Percentiles rank a stretch among this genome's conserved stretches.
Evolutionary conservation across 2,113 vertebrate species (phyloP).

Genomic region (Catharus fuscescens): DNA sequence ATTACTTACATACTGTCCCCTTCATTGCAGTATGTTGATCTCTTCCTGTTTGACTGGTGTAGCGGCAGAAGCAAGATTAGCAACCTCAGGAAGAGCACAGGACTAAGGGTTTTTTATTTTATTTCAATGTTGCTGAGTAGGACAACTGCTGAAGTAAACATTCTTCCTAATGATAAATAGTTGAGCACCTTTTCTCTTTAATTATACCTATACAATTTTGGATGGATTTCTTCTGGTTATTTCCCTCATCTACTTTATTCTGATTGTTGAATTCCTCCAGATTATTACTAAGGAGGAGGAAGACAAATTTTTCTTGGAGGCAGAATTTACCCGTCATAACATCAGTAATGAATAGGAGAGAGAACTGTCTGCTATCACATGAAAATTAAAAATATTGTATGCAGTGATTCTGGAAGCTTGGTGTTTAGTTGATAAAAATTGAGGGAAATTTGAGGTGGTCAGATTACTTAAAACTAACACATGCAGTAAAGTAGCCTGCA

Average conservation of each 20-base stretch:
- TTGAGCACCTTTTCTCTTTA: neutral
- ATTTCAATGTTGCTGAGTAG: neutral
- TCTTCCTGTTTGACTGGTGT: neutral
- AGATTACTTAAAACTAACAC: constrained; percentile 16
- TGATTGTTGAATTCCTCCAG: neutral
- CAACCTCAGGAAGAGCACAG: neutral
- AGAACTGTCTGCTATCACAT: neutral
- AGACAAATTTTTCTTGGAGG: neutral
- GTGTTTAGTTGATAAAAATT: neutral
- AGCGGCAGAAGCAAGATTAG: neutral
- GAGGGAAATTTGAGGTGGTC: neutral
- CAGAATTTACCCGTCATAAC: neutral
- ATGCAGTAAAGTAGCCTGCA: constrained; percentile 18
- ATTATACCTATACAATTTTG: neutral
- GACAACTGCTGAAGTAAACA: neutral
- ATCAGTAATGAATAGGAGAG: neutral
- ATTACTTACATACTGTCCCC: neutral
- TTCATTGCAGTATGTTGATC: neutral
- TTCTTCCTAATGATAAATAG: neutral
- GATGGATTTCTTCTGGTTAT: neutral
- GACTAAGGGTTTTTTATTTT: neutral
- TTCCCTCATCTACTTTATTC: neutral
- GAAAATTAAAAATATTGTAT: neutral
- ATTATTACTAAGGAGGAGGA: neutral
- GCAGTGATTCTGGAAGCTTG: neutral